phyloP scores from a whole-genome alignment of 2,797 vertebrate species.

The Myotis myotis region DNA sequence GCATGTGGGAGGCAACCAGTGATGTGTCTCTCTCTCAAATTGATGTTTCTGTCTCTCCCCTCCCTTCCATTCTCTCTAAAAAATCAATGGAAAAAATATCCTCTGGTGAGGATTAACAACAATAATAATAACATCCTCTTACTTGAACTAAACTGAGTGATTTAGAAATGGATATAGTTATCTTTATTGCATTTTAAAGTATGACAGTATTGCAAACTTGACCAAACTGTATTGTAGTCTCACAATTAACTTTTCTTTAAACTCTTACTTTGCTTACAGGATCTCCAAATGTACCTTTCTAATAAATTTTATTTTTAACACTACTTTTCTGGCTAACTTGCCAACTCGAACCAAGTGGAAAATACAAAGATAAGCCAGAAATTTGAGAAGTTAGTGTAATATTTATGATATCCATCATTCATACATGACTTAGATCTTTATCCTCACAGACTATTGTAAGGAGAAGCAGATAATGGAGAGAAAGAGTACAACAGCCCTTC shows the following conservation, averaged over 20 bases:
- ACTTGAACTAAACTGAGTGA: not conserved
- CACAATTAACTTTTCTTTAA: not conserved
- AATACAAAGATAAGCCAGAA: constrained; percentile 38
- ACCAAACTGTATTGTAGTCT: not conserved
- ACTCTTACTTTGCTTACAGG: not conserved
- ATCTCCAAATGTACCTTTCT: not conserved
- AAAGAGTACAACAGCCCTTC: not conserved
- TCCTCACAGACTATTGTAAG: not conserved
- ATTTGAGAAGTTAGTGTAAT: not conserved
- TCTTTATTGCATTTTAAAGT: constrained; percentile 1
- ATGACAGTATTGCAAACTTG: not conserved
- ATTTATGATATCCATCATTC: constrained; percentile 29
- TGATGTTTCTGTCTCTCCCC: no score
- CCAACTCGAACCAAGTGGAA: not conserved
- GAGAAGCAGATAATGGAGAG: not conserved
- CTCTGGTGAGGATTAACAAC: no score
- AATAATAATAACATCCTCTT: not conserved
- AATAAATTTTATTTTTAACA: not conserved
- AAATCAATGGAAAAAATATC: no score
- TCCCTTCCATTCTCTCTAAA: no score
- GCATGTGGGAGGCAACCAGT: no score
- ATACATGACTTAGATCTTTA: not conserved
- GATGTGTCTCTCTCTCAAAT: no score
- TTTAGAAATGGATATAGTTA: not conserved
- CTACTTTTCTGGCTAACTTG: not conserved